A percentile compares a stretch with the other conserved stretches of the same genome.
Evolutionary conservation across 2,113 vertebrate species (phyloP).

Genomic region (Hemiscyllium ocellatum): DNA sequence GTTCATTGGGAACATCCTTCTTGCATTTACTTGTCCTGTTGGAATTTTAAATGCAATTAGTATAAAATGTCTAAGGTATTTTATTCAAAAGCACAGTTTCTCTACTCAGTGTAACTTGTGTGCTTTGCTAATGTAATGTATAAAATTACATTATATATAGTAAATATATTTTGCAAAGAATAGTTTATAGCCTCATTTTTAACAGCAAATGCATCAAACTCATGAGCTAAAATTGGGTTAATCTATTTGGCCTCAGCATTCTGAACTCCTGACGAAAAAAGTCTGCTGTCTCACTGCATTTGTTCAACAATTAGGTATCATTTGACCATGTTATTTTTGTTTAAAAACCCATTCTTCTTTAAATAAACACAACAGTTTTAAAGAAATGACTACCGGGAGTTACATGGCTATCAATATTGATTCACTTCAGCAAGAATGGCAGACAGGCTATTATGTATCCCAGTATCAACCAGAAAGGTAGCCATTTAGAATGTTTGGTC

Average conservation of each 20-base stretch:
- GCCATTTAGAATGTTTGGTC: too few species aligned
- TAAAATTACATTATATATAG: not conserved
- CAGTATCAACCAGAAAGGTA: too few species aligned
- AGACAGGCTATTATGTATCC: too few species aligned
- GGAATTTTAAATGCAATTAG: too few species aligned
- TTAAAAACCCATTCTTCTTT: too few species aligned
- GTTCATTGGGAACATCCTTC: too few species aligned
- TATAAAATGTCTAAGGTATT: not conserved
- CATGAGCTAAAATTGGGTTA: not conserved
- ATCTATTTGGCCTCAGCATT: not conserved
- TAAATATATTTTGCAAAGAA: not conserved
- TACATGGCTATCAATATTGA: too few species aligned
- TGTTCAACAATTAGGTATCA: not conserved
- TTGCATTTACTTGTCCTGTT: too few species aligned
- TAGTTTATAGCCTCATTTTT: not conserved
- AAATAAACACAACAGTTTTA: too few species aligned
- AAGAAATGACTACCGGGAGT: too few species aligned
- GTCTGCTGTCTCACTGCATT: not conserved
- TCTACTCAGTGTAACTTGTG: not conserved
- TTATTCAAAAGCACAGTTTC: not conserved
- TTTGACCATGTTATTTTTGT: not conserved
- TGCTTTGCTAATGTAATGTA: not conserved
- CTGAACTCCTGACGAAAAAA: not conserved
- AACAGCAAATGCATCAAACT: not conserved
- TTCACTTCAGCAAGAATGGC: too few species aligned